phyloP scores from a whole-genome alignment of 2,113 vertebrate species.

The human region GRCh38 chr4:57355001-57355500 shows the following conservation, averaged over 20 bases:
- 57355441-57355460: slow-evolving; percentile 83
- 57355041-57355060: slow-evolving; percentile 33
- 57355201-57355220: slow-evolving; percentile 81
- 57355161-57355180: slow-evolving; percentile 67
- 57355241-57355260: slow-evolving; percentile 83
- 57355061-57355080: slow-evolving; percentile 20
- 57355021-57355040: slow-evolving; percentile 12
- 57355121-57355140: not conserved
- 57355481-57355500: slow-evolving; percentile 83
- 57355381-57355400: slow-evolving; percentile 70
- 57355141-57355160: slow-evolving; percentile 37
- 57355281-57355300: slow-evolving; percentile 76
- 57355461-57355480: slow-evolving; percentile 80
- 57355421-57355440: slow-evolving; percentile 78
- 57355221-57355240: slow-evolving; percentile 81
- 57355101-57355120: slow-evolving; percentile 48
- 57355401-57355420: slow-evolving; percentile 77
- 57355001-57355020: not conserved
- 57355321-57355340: slow-evolving; percentile 77
- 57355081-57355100: slow-evolving; percentile 3
- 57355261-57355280: slow-evolving; percentile 81
- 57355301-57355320: slow-evolving; percentile 80
- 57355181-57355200: slow-evolving; percentile 74
- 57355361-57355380: slow-evolving; percentile 78
- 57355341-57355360: slow-evolving; percentile 75